Evolutionary conservation across 2,888 invertebrate genomes (phyloP).

Genomic region (Fragum whitleyi): DNA sequence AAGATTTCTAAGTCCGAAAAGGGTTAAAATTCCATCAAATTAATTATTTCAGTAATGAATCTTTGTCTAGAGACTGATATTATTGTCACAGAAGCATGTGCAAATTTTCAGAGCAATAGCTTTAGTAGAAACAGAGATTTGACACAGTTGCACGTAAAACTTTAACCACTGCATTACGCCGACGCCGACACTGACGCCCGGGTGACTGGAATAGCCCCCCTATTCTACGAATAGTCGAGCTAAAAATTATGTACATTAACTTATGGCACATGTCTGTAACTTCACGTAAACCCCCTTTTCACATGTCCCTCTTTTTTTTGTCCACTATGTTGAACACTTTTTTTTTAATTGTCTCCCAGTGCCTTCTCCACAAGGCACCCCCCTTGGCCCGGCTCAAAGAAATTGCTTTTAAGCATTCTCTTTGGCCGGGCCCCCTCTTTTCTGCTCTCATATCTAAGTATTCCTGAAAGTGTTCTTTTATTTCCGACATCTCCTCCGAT

Average conservation of each 20-base stretch:
- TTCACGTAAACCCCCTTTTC: neutral
- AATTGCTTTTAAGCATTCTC: constrained; percentile 2
- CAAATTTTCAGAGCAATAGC: too few relatives aligned
- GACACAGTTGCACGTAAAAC: neutral
- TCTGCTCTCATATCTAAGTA: neutral
- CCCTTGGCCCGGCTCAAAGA: neutral
- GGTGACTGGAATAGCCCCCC: too few relatives aligned
- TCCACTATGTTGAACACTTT: too few relatives aligned
- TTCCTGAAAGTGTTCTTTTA: constrained; percentile 14
- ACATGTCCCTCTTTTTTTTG: constrained; percentile 7
- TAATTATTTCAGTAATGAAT: too few relatives aligned
- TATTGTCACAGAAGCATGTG: too few relatives aligned
- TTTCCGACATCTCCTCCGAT: constrained; percentile 17
- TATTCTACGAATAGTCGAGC: too few relatives aligned
- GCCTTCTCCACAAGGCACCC: constrained; percentile 14
- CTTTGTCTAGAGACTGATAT: too few relatives aligned
- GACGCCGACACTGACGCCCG: too few relatives aligned
- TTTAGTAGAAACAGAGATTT: too few relatives aligned
- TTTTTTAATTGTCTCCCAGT: constrained; percentile 33
- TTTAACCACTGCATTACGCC: too few relatives aligned
- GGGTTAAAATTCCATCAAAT: too few relatives aligned
- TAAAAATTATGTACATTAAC: neutral
- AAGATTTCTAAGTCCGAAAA: too few relatives aligned
- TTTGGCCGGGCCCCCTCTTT: constrained; percentile 22
- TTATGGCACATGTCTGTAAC: neutral